Conservation (phyloP, 2,888 invertebrate species). For the Drosophila affinis region DNA sequence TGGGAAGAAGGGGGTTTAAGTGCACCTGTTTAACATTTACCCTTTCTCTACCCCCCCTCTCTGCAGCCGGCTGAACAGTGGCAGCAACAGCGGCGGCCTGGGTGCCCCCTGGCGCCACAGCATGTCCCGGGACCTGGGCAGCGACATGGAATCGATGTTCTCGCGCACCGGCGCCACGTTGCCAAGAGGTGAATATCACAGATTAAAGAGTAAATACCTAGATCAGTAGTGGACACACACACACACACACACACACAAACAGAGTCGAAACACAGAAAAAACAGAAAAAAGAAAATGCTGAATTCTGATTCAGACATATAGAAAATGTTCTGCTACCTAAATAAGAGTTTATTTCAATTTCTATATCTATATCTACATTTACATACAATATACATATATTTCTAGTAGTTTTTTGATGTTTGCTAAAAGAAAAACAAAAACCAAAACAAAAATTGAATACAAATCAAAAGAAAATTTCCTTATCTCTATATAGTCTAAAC, state of each 20-base stretch:
- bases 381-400: slow-evolving; percentile 49
- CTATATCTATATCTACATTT: slow-evolving; percentile 19
- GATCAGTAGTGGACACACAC: slow-evolving; percentile 70
- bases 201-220: slow-evolving; percentile 84
- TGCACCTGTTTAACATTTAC: neutral
- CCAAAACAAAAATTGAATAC: slow-evolving; percentile 25
- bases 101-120: slow-evolving; percentile 86
- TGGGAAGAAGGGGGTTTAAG: neutral
- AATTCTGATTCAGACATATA: slow-evolving; percentile 13
- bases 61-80: slow-evolving; percentile 81
- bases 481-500: slow-evolving; percentile 60
- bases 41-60: neutral
- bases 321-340: slow-evolving; percentile 58
- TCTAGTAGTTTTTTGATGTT: slow-evolving; percentile 73
- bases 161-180: slow-evolving; percentile 85
- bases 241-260: too few relatives aligned
- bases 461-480: slow-evolving; percentile 43
- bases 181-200: slow-evolving; percentile 88
- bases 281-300: slow-evolving; percentile 29
- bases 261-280: neutral
- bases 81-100: slow-evolving; percentile 65
- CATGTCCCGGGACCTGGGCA: slow-evolving; percentile 88
- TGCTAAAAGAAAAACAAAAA: slow-evolving; percentile 56
- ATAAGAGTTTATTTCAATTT: slow-evolving; percentile 60
- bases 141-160: slow-evolving; percentile 90